Evolutionary conservation across 2,888 invertebrate genomes (phyloP), one percentile per base, ranked within the genome.

Genomic region (Chesias legatella): DNA sequence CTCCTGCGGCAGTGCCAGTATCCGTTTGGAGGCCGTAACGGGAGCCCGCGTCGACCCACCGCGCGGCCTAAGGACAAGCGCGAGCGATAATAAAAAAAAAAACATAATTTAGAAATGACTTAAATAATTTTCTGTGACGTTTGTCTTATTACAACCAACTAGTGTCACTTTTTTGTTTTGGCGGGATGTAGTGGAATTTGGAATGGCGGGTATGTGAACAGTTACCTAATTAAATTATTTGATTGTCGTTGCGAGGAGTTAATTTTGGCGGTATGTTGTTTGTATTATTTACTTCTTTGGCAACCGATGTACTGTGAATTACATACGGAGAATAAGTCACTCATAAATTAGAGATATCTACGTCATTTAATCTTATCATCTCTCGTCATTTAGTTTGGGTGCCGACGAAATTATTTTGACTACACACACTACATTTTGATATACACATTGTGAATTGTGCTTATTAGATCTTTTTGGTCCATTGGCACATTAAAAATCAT

Each of bases 1-100:
- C 80, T 83, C 79, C 82, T 80, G 84, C 80, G 75, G 81, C 80
- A 80, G 64, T 68, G 68, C 63, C 81, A 83, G 83, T 83, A 68
- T 68, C 72, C 73, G 72, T 68, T 71, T 73, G 69, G 58, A 71
- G 51, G 65, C 63, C 71, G 71, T 49, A 53, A 63, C 51, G 76
- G 63, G 58, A 63, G 64, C 70, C 53, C 79, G 79, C 62, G 66
- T 60, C 59, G 37, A 41, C 41, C 35, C 11, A 13, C 25, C 28
- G 20, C 36, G 27, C 49, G 40, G 45, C 46, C 56, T 51, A 53
- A 55, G 49, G 46, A 58, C 40, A 53, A 59, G 54, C 53, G 46
- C 56, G 60, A 59, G 58, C 27, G 48, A 52, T 50, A 46, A 55
- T 51, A 51, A 43, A 45, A 48, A 29, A 43, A n/a, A n/a, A 38